Base-by-base conservation (phyloP, 2,113 vertebrate genomes). In the Archilochus colubris region DNA sequence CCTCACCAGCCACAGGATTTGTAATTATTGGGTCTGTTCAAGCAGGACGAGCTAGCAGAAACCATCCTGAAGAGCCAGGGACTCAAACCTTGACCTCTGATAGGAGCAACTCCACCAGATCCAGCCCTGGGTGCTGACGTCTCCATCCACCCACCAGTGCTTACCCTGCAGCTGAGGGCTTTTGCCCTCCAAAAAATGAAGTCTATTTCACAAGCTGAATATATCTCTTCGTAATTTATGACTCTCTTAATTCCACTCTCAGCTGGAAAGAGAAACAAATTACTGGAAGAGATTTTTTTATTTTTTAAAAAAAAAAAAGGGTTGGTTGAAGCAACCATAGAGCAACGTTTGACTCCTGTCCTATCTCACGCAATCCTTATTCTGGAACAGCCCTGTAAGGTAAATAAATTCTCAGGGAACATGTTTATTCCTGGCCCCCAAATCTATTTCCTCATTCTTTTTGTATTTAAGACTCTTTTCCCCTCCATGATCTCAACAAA, bases 51-150 rank as follows among this genome's bases (percentile, higher is more conserved):
- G 22, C 23, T 51, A 40, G 27, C 17, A 50, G 46, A 63, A 82
- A 50, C 9, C 31, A 28, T 28, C 0, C 0, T 50, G 63, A 67
- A 54, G 72, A 63, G 46, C 58, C 36, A 53, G 31, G 13, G 17
- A 44, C 28, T 10, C 36, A 40, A 73, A 46, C 14, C 38, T 48
- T n/a, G 12, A 9, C 18, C 30, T 68, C 50, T 55, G 68, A 33
- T 36, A 44, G 2, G 25, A 14, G 22, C 36, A 76, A 1, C 9
- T n/a, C 66, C 43, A 48, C 30, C 58, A 64, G 58, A 40, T 51
- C 36, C 46, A 10, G 21, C 7, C 0, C 0, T 7, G 59, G 59
- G 6, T 21, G 9, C 1, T 0, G 14, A 48, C 24, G 22, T 28
- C 73, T 59, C 8, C 0, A 55, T n/a, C 59, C 59, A 40, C 86